Conservation (phyloP, 2,888 invertebrate species). For the Papilio protenor region DNA sequence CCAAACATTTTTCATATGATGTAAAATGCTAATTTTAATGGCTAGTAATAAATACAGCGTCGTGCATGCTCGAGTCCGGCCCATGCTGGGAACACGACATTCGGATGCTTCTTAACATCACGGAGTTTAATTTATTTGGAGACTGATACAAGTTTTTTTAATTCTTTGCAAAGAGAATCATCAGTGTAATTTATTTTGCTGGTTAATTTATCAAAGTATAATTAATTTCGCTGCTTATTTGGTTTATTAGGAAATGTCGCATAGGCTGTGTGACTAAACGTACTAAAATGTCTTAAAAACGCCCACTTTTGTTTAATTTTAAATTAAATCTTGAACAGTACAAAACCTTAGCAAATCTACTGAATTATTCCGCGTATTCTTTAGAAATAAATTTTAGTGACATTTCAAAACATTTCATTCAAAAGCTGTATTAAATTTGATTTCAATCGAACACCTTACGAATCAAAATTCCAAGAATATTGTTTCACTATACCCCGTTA, state of each 20-base stretch:
- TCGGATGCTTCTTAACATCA: conserved; percentile 7
- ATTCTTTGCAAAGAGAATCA: neutral
- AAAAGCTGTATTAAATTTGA: conserved; percentile 38
- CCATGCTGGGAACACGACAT: conserved; percentile 32
- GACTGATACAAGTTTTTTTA: neutral
- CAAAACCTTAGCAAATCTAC: neutral
- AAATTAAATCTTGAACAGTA: too few relatives aligned
- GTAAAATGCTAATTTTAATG: conserved; percentile 43
- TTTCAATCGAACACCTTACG: conserved; percentile 37
- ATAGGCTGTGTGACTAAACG: too few relatives aligned
- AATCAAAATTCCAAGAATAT: conserved; percentile 40
- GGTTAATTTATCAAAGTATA: too few relatives aligned
- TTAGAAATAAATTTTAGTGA: neutral
- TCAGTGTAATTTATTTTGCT: too few relatives aligned
- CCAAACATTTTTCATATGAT: conserved; percentile 25
- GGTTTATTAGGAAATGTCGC: too few relatives aligned
- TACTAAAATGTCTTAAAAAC: too few relatives aligned
- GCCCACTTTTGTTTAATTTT: too few relatives aligned
- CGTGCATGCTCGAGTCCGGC: conserved; percentile 27
- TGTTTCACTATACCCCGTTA: conserved; percentile 37
- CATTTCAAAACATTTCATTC: conserved; percentile 7
- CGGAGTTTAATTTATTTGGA: conserved; percentile 25
- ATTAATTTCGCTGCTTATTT: too few relatives aligned
- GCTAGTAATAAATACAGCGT: conserved; percentile 39
- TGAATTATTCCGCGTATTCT: neutral